Evolutionary conservation across 2,113 vertebrate species (phyloP), one percentile per base, ranked within the genome.

Genomic region (Strix uralensis): DNA sequence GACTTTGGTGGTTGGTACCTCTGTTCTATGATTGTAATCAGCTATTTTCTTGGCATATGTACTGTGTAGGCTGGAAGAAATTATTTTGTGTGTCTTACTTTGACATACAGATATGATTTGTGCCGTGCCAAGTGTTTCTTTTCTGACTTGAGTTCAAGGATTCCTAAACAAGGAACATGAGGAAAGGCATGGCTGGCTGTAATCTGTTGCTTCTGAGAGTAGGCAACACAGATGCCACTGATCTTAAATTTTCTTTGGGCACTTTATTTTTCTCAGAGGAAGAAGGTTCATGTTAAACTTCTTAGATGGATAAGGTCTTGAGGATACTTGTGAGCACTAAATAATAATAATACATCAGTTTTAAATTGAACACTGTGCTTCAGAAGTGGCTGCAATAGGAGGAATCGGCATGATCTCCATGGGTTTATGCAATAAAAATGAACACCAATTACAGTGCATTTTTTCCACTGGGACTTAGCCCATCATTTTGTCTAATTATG

Each of bases 401-500:
- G 91, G 42, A 65, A 57, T 67, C 57, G 42, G 42, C 63, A 26
- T 86, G 72, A 71, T 96, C 96, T 97, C 92, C 13, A 22, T 84
- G 91, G 96, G 81, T 78, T 96, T 96, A 38, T 96, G 58, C 91
- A 94, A 92, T 55, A 93, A 83, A 98, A 97, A 97, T 96, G 94
- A 97, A 85, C 94, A 90, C 96, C 93, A 97, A 95, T 97, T 98
- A 97, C 78, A 90, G 61, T 70, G 73, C 66, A 40, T 78, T 94
- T 87, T 96, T 96, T 95, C 95, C 82, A 71, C 55, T 83, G 88
- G 90, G 94, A 70, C 86, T 96, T 95, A 94, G 57, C 81, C 49
- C 54, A 97, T 96, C 83, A 77, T 96, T 98, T 97, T 97, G 96
- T 97, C 96, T 97, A 97, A 97, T 98, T 98, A 96, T 94, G 86